phyloP scores from a whole-genome alignment of 2,888 invertebrate genomes.

The Cybosia mesomella region DNA sequence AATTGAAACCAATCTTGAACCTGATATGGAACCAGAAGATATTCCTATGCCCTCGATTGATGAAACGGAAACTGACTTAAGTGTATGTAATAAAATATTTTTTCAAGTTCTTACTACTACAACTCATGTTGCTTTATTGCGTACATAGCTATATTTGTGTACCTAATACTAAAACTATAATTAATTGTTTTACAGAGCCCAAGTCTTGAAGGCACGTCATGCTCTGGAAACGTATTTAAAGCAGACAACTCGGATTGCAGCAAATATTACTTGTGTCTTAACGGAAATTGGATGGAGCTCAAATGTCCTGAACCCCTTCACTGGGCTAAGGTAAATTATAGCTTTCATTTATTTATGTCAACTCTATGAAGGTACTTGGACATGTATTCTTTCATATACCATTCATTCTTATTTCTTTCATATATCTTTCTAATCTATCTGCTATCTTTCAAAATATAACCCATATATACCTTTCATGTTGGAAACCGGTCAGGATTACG shows the following conservation, averaged over 20 bases:
- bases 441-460: too few species aligned
- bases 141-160: neutral
- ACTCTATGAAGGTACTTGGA: too few species aligned
- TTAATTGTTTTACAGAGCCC: slow-evolving; percentile 74
- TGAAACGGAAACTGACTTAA: slow-evolving; percentile 32
- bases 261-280: slow-evolving; percentile 93
- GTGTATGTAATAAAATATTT: slow-evolving; percentile 33
- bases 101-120: neutral
- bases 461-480: too few species aligned
- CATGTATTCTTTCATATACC: too few species aligned
- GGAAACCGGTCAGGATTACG: too few species aligned
- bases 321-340: slow-evolving; percentile 89
- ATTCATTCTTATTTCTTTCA: too few species aligned
- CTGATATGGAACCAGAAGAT: slow-evolving; percentile 40
- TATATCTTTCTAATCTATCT: too few species aligned
- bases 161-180: neutral
- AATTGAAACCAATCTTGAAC: slow-evolving; percentile 20
- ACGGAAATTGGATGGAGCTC: slow-evolving; percentile 90
- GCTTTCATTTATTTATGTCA: too few species aligned
- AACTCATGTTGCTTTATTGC: neutral
- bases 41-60: slow-evolving; percentile 19
- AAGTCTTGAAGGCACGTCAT: slow-evolving; percentile 83
- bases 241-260: slow-evolving; percentile 90
- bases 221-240: slow-evolving; percentile 87
- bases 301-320: slow-evolving; percentile 91